These are phyloP conservation scores for Propsilocerus akamusi DNA, from an alignment of 1,140 invertebrate genomes.

Conservation along the genomic window DNA sequence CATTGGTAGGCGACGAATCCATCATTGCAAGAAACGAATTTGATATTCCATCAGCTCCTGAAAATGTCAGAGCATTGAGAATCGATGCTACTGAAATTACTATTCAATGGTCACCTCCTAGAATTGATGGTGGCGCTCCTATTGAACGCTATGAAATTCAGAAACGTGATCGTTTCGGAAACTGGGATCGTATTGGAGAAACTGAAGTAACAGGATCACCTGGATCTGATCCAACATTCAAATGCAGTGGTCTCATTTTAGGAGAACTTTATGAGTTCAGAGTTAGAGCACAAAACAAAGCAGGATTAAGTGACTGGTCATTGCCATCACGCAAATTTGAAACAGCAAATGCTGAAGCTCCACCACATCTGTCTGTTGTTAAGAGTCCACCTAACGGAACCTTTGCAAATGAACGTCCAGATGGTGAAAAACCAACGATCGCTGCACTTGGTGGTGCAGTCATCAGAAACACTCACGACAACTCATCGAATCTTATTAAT, in stretches of 20 bases:
- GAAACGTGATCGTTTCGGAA: conserved; percentile 85
- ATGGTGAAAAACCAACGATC: background rate
- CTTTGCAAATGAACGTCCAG: background rate
- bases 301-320: conserved; percentile 80
- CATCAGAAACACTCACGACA: background rate
- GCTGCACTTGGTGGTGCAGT: background rate
- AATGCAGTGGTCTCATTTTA: conserved; percentile 52
- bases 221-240: background rate
- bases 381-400: background rate
- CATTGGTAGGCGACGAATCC: conserved; percentile 65
- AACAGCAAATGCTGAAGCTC: conserved; percentile 28
- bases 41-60: conserved; percentile 85
- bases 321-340: conserved; percentile 76
- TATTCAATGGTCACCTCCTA: conserved; percentile 67
- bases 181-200: conserved; percentile 83
- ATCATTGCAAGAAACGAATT: conserved; percentile 95
- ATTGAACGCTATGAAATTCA: conserved; percentile 75
- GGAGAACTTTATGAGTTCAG: conserved; percentile 83
- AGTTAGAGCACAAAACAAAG: conserved; percentile 79
- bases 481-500: background rate
- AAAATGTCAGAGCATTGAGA: conserved; percentile 77
- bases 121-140: conserved; percentile 67
- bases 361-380: background rate
- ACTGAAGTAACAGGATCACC: conserved; percentile 10
- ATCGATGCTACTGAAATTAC: conserved; percentile 94